Evolutionary conservation across 2,113 vertebrate genomes (phyloP).

Genomic region (Dasypus novemcinctus): DNA sequence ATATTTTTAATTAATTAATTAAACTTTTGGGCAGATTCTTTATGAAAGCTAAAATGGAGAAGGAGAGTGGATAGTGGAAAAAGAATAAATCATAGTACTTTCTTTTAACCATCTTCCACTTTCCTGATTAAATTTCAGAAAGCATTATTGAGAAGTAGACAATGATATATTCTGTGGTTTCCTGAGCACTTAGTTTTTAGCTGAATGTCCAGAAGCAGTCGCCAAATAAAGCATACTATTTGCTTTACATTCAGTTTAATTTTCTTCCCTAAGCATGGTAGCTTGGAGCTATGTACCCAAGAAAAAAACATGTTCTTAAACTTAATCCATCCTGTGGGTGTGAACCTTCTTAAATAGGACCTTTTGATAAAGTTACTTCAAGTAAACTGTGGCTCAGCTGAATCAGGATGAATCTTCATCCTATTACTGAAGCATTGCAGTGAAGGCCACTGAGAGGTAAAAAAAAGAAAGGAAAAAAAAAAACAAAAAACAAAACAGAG

Average conservation of each 20-base stretch:
- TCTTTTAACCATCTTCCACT: background rate
- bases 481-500: too few species aligned
- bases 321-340: too few species aligned
- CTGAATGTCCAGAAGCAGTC: background rate
- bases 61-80: background rate
- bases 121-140: conserved; percentile 38
- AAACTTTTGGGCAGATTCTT: background rate
- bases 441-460: too few species aligned
- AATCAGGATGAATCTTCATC: too few species aligned
- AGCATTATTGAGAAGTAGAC: conserved; percentile 31
- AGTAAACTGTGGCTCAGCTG: too few species aligned
- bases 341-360: too few species aligned
- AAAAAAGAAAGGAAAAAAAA: too few species aligned
- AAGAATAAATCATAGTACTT: background rate
- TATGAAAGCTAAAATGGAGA: background rate
- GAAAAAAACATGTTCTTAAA: too few species aligned
- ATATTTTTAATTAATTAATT: background rate
- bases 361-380: too few species aligned
- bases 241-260: background rate
- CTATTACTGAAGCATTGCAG: too few species aligned
- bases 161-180: conserved; percentile 40
- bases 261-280: background rate
- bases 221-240: conserved; percentile 36
- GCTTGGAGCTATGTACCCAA: too few species aligned
- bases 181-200: background rate